These are phyloP conservation scores for Ellobium chinense DNA, from an alignment of 2,888 invertebrate species.

Conservation along the genomic window DNA sequence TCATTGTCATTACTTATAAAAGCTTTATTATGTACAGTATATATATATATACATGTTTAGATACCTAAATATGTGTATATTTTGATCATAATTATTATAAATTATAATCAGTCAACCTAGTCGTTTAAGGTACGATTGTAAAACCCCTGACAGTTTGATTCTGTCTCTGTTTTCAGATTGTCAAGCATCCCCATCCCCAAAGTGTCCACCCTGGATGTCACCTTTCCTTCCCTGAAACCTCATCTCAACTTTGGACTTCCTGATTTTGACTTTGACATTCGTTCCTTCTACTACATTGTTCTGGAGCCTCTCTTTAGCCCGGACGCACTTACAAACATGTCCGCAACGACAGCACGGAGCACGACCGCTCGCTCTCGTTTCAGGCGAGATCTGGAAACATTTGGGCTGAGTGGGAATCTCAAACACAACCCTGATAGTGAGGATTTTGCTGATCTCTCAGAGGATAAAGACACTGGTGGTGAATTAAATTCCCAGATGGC, in stretches of 20 bases:
- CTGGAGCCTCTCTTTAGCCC: slow-evolving; percentile 9
- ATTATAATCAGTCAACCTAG: too few species aligned
- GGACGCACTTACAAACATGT: not conserved
- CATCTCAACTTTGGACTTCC: slow-evolving; percentile 2
- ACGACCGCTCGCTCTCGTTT: not conserved
- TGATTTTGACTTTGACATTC: slow-evolving; percentile 3
- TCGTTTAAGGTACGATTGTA: too few species aligned
- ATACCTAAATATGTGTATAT: too few species aligned
- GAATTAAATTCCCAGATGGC: not conserved
- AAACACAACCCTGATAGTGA: slow-evolving; percentile 28
- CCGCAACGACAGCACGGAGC: not conserved
- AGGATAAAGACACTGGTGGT: not conserved
- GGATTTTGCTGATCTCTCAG: not conserved
- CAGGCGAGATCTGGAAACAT: slow-evolving; percentile 15
- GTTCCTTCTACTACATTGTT: not conserved
- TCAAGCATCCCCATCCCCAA: slow-evolving; percentile 21
- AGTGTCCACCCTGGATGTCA: slow-evolving; percentile 27
- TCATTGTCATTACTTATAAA: too few species aligned
- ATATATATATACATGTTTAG: too few species aligned
- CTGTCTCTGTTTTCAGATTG: slow-evolving; percentile 26
- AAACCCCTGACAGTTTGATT: too few species aligned
- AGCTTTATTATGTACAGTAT: too few species aligned
- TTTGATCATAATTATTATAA: too few species aligned
- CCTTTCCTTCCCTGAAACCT: slow-evolving; percentile 30
- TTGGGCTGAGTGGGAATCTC: slow-evolving; percentile 28